A percentile compares a stretch with the other conserved stretches of the same genome.
Evolutionary conservation across 2,113 vertebrate genomes (phyloP).

Genomic region (Sander vitreus): DNA sequence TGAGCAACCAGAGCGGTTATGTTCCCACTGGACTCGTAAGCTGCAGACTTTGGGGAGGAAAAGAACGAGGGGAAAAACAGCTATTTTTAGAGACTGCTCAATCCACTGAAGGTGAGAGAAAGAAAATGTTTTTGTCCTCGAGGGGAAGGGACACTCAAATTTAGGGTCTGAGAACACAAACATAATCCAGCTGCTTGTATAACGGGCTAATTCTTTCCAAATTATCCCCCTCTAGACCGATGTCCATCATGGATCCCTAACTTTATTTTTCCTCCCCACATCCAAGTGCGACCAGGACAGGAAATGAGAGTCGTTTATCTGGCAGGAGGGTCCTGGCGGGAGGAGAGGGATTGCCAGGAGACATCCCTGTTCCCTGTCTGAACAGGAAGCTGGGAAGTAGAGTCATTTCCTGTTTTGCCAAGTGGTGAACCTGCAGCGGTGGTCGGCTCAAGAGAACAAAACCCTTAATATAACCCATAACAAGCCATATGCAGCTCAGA

Average conservation of each 20-base stretch:
- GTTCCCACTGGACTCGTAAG: conserved; percentile 57
- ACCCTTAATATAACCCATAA: conserved; percentile 37
- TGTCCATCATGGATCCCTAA: conserved; percentile 30
- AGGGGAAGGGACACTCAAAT: conserved; percentile 21
- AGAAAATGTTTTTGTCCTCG: conserved; percentile 13
- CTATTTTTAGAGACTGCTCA: conserved; percentile 70
- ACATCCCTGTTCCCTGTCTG: conserved; percentile 75
- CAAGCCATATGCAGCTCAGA: conserved; percentile 34
- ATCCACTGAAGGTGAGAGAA: conserved; percentile 43
- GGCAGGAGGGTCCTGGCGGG: conserved; percentile 49
- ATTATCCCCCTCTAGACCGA: conserved; percentile 16
- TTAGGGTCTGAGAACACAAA: conserved; percentile 35
- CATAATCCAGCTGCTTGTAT: conserved; percentile 33
- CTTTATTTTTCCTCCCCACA: conserved; percentile 52
- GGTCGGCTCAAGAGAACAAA: conserved; percentile 66
- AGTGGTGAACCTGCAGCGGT: conserved; percentile 62
- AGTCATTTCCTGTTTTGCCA: conserved; percentile 87
- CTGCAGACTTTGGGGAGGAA: conserved; percentile 52
- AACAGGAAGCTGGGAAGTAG: conserved; percentile 81
- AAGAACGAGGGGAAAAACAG: conserved; percentile 28
- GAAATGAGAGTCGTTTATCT: conserved; percentile 80
- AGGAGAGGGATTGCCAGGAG: conserved; percentile 57
- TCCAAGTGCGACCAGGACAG: conserved; percentile 60
- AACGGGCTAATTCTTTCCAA: conserved; percentile 36
- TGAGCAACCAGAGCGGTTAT: conserved; percentile 41